Evolutionary conservation across 2,797 vertebrate species (phyloP), one percentile per base, ranked within the genome.

Genomic region (Centroberyx gerrardi): DNA sequence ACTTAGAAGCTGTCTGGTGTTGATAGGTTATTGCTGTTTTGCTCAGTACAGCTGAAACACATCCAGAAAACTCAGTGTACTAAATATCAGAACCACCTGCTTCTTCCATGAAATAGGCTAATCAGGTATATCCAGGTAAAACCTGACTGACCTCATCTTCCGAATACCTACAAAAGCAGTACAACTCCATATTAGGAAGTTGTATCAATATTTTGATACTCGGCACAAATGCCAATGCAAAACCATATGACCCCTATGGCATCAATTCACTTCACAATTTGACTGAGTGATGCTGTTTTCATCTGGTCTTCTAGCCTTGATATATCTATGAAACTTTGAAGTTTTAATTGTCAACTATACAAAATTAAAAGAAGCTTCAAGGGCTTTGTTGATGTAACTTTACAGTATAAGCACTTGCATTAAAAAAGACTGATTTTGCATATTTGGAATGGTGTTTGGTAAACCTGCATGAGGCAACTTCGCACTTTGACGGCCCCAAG

Each of bases 21-120:
- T 88, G 90, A 87, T 81, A 83, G 80, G 87, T 87, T 85, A 65
- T 68, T 51, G 72, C 67, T 84, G 78, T 83, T 87, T 84, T 81
- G n/a, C 71, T 84, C 77, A 9, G 48, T 22, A 8, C 8, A 22
- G 18, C 48, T 51, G 17, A 84, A 78, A 74, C 81, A 75, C 72
- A n/a, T 80, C 53, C 74, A 10, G 36, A 51, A 72, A 83, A 72
- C 4, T 4, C 3, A 58, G 60, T 48, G 71, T 54, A 62, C 68
- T 78, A 63, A 89, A 81, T 68, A 78, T 74, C 74, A 80, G 70
- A 4, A 33, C 33, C 79, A 80, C 80, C 81, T 87, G 84, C 67
- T 68, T 76, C 68, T 55, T 18, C 68, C 64, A 56, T 76, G 74
- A 80, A 81, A 77, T 22, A 36, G 60, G 51, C 74, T 81, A 69